A percentile compares a stretch with the other conserved stretches of the same genome.
phyloP scores from a whole-genome alignment of 2,888 invertebrate species.

The Drosophila algonquin region DNA sequence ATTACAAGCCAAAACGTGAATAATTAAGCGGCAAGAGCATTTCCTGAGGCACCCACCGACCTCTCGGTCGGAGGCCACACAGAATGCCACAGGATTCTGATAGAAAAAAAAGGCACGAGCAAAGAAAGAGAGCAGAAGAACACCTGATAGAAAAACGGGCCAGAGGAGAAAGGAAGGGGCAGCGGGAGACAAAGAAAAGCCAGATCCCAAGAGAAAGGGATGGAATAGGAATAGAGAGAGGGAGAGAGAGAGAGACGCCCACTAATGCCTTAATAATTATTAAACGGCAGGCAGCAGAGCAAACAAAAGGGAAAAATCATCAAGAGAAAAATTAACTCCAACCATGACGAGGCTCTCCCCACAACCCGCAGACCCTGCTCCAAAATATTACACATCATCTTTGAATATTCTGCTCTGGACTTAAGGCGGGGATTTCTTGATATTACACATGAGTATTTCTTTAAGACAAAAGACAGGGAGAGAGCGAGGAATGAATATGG shows the following conservation, averaged over 20 bases:
- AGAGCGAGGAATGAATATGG: neutral
- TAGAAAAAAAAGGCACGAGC: too few relatives aligned
- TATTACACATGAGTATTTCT: neutral
- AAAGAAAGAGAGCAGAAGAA: neutral
- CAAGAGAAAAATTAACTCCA: neutral
- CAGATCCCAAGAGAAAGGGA: neutral
- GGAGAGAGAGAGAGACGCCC: slow-evolving; percentile 31
- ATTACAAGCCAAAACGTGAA: slow-evolving; percentile 56
- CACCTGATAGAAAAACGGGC: neutral
- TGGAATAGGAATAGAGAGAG: too few relatives aligned
- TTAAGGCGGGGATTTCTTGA: neutral
- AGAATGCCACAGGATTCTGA: slow-evolving; percentile 7
- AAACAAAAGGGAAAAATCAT: slow-evolving; percentile 22
- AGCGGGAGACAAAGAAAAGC: neutral
- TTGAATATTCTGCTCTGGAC: neutral
- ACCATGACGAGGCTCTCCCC: neutral
- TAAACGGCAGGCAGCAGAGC: slow-evolving; percentile 33
- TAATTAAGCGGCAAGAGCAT: slow-evolving; percentile 54
- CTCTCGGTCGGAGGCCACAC: slow-evolving; percentile 9
- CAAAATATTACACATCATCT: neutral
- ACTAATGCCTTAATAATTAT: slow-evolving; percentile 54
- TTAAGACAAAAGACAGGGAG: neutral
- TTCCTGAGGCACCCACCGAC: slow-evolving; percentile 40
- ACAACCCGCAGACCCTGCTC: neutral
- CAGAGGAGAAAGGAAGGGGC: neutral